Evolutionary conservation across 2,797 vertebrate genomes (phyloP), one percentile per base, ranked within the genome.

Genomic region (Pterois miles): DNA sequence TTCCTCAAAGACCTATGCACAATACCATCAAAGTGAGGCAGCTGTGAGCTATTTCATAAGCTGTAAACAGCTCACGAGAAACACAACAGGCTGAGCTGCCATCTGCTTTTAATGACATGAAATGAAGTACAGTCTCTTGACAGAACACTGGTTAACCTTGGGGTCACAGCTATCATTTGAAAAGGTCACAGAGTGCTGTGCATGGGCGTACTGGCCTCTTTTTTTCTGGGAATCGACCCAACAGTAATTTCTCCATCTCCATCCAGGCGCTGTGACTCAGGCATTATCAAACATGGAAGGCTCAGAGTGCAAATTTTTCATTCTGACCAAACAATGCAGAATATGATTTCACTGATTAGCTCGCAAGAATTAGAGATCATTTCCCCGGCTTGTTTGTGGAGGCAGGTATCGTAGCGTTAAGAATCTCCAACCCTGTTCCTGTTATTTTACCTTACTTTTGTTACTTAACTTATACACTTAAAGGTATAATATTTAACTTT

Each of bases 141-240:
- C 23, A 43, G 58, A 72, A 29, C 14, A 8, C 23, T 57, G 40
- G 60, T 67, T 73, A 78, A 81, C 48, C 59, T 59, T 10, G 9
- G 25, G 80, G 65, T 76, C 65, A 68, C 2, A 54, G 67, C 74
- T 71, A 76, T 57, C 75, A 71, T 81, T 66, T 80, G 12, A 50
- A 60, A 77, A 76, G 76, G 71, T 68, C 59, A 56, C 43, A 22
- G 48, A 73, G 52, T 27, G 18, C 29, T 64, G 54, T 43, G 54
- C 31, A 67, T n/a, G 20, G n/a, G 50, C 14, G 4, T 53, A 25
- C 1, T 20, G 27, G 38, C n/a, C 18, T 46, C 50, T 38, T 67
- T 50, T 18, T 46, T 54, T 27, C 53, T 71, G 59, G 75, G 63
- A 83, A 76, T 59, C 40, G 36, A 48, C 64, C 58, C 54, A 76